Evolutionary conservation across 2,113 vertebrate genomes (phyloP).

Genomic region (Peucedramus taeniatus): DNA sequence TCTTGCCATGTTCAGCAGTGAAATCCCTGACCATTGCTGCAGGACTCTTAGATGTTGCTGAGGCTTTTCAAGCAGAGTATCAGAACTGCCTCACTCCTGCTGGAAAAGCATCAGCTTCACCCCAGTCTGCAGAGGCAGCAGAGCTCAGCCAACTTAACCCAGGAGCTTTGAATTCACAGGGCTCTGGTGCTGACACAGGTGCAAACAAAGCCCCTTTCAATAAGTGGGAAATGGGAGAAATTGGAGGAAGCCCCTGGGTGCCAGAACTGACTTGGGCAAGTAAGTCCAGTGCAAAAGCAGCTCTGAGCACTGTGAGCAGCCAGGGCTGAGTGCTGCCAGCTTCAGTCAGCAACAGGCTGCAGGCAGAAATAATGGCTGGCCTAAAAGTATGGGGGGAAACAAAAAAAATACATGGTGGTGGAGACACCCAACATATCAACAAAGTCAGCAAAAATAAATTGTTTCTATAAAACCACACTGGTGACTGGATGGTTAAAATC

Average conservation of each 20-base stretch:
- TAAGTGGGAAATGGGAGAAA: not conserved
- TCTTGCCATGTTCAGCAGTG: not conserved
- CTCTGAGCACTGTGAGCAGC: not conserved
- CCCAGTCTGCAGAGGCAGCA: not conserved
- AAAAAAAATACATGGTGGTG: too few relatives aligned
- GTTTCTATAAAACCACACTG: not conserved
- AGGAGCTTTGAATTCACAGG: not conserved
- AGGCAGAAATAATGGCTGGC: not conserved
- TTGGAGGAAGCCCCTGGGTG: not conserved
- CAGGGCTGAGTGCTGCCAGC: not conserved
- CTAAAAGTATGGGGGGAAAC: rapidly evolving
- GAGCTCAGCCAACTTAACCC: not conserved
- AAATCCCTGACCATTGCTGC: not conserved
- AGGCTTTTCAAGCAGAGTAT: not conserved
- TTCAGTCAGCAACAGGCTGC: not conserved
- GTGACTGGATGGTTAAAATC: not conserved
- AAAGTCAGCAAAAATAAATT: not conserved
- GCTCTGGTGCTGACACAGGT: not conserved
- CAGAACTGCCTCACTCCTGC: not conserved
- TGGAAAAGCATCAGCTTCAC: not conserved
- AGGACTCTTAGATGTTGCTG: not conserved
- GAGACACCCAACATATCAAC: not conserved
- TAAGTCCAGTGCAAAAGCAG: not conserved
- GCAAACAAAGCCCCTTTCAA: not conserved
- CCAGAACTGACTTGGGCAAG: not conserved